Evolutionary conservation across 2,888 invertebrate genomes (phyloP), one percentile per base, ranked within the genome.

Genomic region (Stramonita haemastoma): DNA sequence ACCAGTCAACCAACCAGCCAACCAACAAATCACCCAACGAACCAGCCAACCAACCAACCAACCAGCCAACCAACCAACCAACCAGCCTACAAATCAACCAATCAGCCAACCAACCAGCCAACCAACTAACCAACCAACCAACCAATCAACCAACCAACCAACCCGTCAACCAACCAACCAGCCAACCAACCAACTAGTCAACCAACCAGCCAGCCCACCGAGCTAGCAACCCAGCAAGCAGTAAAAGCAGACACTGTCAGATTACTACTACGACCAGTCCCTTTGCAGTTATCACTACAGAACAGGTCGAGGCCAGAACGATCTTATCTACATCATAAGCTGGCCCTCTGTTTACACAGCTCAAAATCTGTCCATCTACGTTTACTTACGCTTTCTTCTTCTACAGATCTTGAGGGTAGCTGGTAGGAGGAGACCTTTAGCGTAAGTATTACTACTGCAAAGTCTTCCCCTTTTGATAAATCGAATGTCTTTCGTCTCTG

Each of bases 181-280:
- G 5, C 70, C 73, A 73, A 73, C n/a, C 26, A 73, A 73, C 73
- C 73, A 73, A n/a, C 70, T 73, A n/a, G n/a, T n/a, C 70, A 73
- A n/a, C n/a, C n/a, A n/a, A n/a, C 73, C 73, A n/a, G n/a, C 70
- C 70, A 26, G 26, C n/a, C n/a, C n/a, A n/a, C 73, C 73, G 6
- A 73, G n/a, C 70, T 73, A n/a, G n/a, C 70, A 73, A n/a, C n/a
- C 73, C 73, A n/a, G n/a, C 70, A 19, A 26, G 26, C n/a, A 26
- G 77, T 77, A n/a, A 29, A 26, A 5, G n/a, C 77, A 77, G 13
- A 77, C 77, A 26, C 13, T n/a, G 34, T 32, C 26, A 32, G 17
- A 32, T 15, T 5, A 19, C 19, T 0, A 11, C 81, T 5, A 19
- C 19, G 11, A 11, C 81, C 34, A 17, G 32, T 17, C 22, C 11